Evolutionary conservation across 2,888 invertebrate genomes (phyloP).

Genomic region (Scrobipalpa costella): DNA sequence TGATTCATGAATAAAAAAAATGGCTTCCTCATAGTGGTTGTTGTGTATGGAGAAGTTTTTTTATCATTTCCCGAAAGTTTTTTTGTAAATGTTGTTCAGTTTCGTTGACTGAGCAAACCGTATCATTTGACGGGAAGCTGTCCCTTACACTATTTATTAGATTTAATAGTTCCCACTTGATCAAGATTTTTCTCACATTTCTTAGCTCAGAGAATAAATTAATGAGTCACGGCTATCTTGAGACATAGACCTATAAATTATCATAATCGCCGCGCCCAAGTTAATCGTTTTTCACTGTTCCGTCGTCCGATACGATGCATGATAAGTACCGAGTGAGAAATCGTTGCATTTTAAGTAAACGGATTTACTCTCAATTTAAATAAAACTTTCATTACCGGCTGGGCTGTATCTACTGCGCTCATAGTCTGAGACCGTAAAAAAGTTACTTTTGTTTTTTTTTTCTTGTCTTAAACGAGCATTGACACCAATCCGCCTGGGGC

Average conservation of each 20-base stretch:
- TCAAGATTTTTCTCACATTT: too few relatives aligned
- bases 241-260: neutral
- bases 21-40: too few relatives aligned
- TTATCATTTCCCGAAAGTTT: too few relatives aligned
- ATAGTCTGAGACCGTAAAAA: neutral
- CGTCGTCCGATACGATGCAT: neutral
- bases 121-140: too few relatives aligned
- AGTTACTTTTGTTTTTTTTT: constrained; percentile 40
- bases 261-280: neutral
- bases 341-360: constrained; percentile 10
- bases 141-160: too few relatives aligned
- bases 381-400: constrained; percentile 22
- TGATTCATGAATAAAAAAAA: too few relatives aligned
- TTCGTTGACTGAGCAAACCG: too few relatives aligned
- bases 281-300: constrained; percentile 14
- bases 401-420: constrained; percentile 17
- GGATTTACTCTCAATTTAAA: constrained; percentile 21
- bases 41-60: too few relatives aligned
- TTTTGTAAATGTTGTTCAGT: too few relatives aligned
- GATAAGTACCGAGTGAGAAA: constrained; percentile 11
- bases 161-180: too few relatives aligned
- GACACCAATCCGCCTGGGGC: constrained; percentile 59
- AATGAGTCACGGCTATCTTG: neutral
- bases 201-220: neutral
- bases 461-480: constrained; percentile 43